These are phyloP conservation scores for Ceratotherium simum DNA, from an alignment of 2,113 vertebrate genomes.

Conservation along the genomic window DNA sequence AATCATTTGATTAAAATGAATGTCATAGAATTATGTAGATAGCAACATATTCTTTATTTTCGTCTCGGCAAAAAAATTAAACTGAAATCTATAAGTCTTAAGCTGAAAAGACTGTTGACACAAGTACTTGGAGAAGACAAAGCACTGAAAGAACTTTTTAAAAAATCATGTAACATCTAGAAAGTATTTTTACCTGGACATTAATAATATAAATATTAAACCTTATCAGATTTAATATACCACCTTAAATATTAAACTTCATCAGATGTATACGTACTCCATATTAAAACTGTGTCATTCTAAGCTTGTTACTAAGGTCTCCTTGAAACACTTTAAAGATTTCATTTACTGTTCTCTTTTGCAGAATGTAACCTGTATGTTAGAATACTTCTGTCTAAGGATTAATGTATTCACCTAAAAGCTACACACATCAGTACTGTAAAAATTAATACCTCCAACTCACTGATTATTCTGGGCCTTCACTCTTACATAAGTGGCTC, in stretches of 20 bases:
- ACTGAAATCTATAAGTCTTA: neutral
- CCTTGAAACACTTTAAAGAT: neutral
- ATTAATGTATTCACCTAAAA: conserved; percentile 1
- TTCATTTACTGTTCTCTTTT: neutral
- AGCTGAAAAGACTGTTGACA: neutral
- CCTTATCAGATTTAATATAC: neutral
- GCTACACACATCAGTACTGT: neutral
- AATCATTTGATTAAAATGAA: conserved; percentile 23
- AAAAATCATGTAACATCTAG: neutral
- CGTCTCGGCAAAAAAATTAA: conserved; percentile 10
- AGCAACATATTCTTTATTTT: neutral
- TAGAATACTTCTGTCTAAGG: neutral
- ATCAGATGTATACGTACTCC: neutral
- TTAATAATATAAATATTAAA: conserved; percentile 8
- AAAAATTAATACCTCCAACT: neutral
- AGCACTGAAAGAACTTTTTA: neutral
- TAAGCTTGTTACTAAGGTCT: conserved; percentile 3
- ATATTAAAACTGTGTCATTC: neutral
- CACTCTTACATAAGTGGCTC: neutral
- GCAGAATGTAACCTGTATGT: conserved; percentile 29
- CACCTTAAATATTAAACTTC: conserved; percentile 15
- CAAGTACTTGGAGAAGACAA: neutral
- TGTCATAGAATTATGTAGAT: neutral
- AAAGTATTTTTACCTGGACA: neutral
- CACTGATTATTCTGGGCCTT: neutral